Conservation (phyloP, 1,140 invertebrate species). For the Pachypeltis micranthus region DNA sequence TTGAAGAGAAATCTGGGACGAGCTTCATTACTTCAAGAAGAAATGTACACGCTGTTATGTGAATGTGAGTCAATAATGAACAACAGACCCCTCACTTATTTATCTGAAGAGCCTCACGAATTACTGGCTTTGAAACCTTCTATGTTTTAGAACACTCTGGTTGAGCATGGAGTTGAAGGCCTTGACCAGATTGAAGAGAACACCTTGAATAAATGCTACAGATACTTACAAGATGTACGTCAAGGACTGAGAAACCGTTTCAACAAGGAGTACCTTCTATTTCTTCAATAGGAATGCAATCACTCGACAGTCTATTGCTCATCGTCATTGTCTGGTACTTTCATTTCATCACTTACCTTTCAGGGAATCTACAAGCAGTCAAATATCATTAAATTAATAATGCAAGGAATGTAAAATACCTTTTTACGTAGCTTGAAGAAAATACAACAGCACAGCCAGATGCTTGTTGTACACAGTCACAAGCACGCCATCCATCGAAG, state of each 20-base stretch:
- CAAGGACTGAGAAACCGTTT: background rate
- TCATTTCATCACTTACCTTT: too few relatives aligned
- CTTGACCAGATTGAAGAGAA: background rate
- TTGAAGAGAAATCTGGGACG: conserved; percentile 17
- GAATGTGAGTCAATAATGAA: conserved; percentile 32
- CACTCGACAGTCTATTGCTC: too few relatives aligned
- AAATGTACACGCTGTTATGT: conserved; percentile 31
- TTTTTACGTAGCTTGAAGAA: too few relatives aligned
- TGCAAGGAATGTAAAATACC: too few relatives aligned
- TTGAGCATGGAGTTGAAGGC: background rate
- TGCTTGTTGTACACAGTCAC: too few relatives aligned
- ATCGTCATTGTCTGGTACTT: too few relatives aligned
- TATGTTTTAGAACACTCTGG: conserved; percentile 22
- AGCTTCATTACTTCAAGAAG: conserved; percentile 27
- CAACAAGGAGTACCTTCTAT: background rate
- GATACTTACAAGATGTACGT: background rate
- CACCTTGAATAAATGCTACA: background rate
- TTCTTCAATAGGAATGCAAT: background rate
- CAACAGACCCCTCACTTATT: conserved; percentile 31
- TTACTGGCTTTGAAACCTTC: conserved; percentile 21
- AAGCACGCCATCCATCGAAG: too few relatives aligned
- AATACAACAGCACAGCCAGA: too few relatives aligned
- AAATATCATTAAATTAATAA: too few relatives aligned
- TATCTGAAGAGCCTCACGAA: conserved; percentile 28
- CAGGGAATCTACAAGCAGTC: too few relatives aligned